Base-by-base conservation (phyloP, 2,113 vertebrate genomes). In the Daphoenositta chrysoptera region DNA sequence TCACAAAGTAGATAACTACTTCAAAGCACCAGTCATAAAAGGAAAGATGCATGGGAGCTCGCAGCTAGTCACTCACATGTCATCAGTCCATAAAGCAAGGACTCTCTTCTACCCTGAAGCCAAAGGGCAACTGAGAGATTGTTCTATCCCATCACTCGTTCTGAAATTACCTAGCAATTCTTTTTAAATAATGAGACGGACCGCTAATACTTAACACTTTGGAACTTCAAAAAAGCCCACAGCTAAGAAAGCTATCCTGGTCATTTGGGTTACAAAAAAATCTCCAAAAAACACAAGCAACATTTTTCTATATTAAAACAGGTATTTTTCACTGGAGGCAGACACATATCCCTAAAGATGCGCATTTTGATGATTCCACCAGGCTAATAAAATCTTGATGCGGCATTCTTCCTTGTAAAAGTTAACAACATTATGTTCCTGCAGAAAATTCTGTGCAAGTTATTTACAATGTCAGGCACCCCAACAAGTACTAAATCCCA, bases 21-120 rank as follows among this genome's bases (percentile, higher is more conserved):
- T 58, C 63, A 63, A 68, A 79, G 31, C 35, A 45, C 5, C 23
- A 64, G 8, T 45, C 45, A 50, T 8, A 83, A 83, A 77, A 51
- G 31, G 51, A n/a, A 57, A 35, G 45, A 73, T 2, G 0, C 30
- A 35, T 0, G 0, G n/a, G 27, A 83, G 58, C 26, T 30, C 39
- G 30, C 23, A 90, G 30, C 39, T 35, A 13, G n/a, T 33, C 47
- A 54, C 35, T 9, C n/a, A 51, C 26, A 75, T 0, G 0, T 14
- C 63, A 42, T 17, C 26, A 15, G 50, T 28, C 50, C 72, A 23
- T 30, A 54, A 61, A 61, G 42, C 39, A 42, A 82, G 8, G 42
- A 30, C 27, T 61, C 31, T 56, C 14, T n/a, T 66, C 48, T 35
- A 44, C 9, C 15, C 47, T 24, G 8, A 93, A 87, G 77, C 44